phyloP scores from a whole-genome alignment of 2,888 invertebrate species.

The Rhopalosiphum nymphaeae region DNA sequence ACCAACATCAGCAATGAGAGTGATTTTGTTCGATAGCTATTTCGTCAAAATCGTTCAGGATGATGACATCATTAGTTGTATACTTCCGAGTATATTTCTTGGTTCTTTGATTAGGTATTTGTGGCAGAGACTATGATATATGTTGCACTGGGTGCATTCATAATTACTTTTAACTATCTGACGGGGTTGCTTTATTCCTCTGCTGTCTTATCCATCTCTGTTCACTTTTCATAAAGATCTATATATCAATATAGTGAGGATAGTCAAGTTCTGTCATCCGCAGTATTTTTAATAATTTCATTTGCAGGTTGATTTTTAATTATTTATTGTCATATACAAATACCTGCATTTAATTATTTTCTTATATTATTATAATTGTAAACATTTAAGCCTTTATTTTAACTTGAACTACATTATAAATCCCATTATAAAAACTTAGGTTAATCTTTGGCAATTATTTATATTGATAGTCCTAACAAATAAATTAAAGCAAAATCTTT shows the following conservation, averaged over 20 bases:
- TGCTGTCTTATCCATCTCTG: neutral
- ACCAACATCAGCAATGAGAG: neutral
- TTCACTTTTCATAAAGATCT: neutral
- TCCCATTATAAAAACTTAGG: neutral
- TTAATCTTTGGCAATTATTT: neutral
- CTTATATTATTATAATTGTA: neutral
- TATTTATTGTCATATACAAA: neutral
- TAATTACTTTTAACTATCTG: neutral
- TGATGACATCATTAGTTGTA: neutral
- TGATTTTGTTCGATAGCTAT: neutral
- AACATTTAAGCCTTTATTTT: neutral
- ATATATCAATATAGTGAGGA: neutral
- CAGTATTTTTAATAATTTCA: neutral
- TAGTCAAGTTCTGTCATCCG: neutral
- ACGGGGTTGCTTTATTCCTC: neutral
- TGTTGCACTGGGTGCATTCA: neutral
- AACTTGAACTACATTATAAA: neutral
- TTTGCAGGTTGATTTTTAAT: neutral
- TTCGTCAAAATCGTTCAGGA: neutral
- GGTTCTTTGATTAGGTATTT: neutral
- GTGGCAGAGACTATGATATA: neutral
- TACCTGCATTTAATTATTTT: neutral
- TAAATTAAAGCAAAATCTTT: neutral
- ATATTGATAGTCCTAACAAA: neutral
- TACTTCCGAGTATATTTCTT: no score